Percentiles rank a stretch among this genome's conserved stretches.
Conservation (phyloP, 1,140 invertebrate genomes). For the Drosophila sp. region DNA sequence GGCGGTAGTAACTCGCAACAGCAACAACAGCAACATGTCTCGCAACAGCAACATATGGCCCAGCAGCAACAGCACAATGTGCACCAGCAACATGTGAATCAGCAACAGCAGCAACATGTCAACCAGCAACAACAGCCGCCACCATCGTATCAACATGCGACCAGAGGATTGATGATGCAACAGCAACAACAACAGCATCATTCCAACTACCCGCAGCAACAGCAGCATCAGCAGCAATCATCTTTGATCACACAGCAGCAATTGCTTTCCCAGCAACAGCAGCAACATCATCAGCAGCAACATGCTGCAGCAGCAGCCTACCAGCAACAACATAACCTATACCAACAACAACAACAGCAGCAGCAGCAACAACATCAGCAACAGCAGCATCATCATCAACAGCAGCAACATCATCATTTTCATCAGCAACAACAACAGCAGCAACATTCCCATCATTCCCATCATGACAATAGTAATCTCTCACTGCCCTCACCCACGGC, state of each 20-base stretch:
- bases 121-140: constrained; percentile 60
- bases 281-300: constrained; percentile 61
- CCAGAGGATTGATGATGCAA: constrained; percentile 84
- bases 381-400: constrained; percentile 57
- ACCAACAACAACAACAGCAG: constrained; percentile 55
- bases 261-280: constrained; percentile 45
- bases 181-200: constrained; percentile 84
- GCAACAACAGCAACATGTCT: constrained; percentile 61
- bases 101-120: constrained; percentile 43
- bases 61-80: constrained; percentile 39
- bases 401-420: constrained; percentile 68
- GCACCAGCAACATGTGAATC: constrained; percentile 43
- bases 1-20: constrained; percentile 44
- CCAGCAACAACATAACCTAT: constrained; percentile 23
- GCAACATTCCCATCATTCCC: constrained; percentile 62
- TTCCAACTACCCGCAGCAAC: constrained; percentile 86
- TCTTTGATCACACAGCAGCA: constrained; percentile 44
- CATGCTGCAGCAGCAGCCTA: constrained; percentile 28
- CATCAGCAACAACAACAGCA: constrained; percentile 65
- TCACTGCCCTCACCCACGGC: constrained; percentile 88
- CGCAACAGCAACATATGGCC: constrained; percentile 42
- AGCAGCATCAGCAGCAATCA: constrained; percentile 62
- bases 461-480: constrained; percentile 87
- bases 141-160: constrained; percentile 83
- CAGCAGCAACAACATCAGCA: constrained; percentile 54